Evolutionary conservation across 2,888 invertebrate species (phyloP), one percentile per base, ranked within the genome.

Genomic region (Cordylochernes scorpioides): DNA sequence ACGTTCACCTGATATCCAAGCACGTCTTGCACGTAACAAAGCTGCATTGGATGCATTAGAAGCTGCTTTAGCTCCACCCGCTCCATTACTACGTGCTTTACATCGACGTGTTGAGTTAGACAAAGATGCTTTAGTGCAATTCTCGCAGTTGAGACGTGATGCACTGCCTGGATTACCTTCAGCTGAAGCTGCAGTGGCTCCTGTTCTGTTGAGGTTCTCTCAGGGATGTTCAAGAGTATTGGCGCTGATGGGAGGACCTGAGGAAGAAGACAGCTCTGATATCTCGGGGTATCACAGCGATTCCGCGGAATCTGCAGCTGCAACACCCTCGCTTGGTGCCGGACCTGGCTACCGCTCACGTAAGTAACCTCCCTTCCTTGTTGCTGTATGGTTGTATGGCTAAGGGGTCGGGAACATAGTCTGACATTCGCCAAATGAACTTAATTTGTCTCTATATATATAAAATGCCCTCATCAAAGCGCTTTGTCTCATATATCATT

Each of bases 21-120:
- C 78, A 42, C 59, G 84, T 2, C 61, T 86, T 30, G 82, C 84
- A 45, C 80, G 82, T 56, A 84, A 86, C 57, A 80, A 82, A 54
- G 72, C 77, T 0, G 57, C 84, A 19, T 59, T 80, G 36, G 82
- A 60, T 43, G 56, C 59, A 6, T 53, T 60, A 9, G 61, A 62
- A 40, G 61, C 80, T 25, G 68, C 75, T 34, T 59, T 82, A 42
- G 74, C 74, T 47, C 75, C 75, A 49, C 71, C 71, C 17, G 68
- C 69, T 3, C 51, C 82, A 43, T 60, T 84, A 30, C 58, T 82
- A 35, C 40, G 55, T 13, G 58, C 59, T 26, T 58, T 84, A 22
- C 67, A 71, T 26, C 64, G 69, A 15, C 61, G 84, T 38, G 78
- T 84, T 25, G 77, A 84, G 50, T 72, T 71, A 48, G 84, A 84